phyloP scores from a whole-genome alignment of 2,888 invertebrate genomes.

The Drosophila antonietae region DNA sequence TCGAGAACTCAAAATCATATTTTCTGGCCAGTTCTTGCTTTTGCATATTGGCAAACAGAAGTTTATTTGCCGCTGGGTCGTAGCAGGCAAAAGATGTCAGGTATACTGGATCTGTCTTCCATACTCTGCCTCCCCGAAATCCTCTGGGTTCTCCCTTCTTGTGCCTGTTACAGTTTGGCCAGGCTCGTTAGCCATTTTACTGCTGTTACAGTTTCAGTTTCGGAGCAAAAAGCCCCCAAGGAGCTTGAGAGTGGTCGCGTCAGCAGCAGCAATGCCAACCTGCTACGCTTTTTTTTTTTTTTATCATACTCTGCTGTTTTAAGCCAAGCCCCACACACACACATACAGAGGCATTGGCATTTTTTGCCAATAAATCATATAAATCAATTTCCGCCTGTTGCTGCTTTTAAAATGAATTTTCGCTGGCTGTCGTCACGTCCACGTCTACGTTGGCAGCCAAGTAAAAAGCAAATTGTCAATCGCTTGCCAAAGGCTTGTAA shows the following conservation, averaged over 20 bases:
- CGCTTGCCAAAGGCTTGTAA: slow-evolving; percentile 71
- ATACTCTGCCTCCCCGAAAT: background rate
- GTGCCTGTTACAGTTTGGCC: slow-evolving; percentile 39
- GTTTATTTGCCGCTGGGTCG: background rate
- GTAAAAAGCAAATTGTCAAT: slow-evolving; percentile 71
- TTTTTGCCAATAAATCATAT: slow-evolving; percentile 80
- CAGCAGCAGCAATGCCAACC: slow-evolving; percentile 41
- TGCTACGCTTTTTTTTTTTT: slow-evolving; percentile 32
- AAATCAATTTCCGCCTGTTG: slow-evolving; percentile 82
- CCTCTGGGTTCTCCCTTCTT: slow-evolving; percentile 10
- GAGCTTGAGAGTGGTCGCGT: slow-evolving; percentile 44
- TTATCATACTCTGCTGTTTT: slow-evolving; percentile 29
- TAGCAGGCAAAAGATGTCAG: background rate
- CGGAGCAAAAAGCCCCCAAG: slow-evolving; percentile 53
- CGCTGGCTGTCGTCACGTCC: slow-evolving; percentile 21
- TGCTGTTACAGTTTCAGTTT: slow-evolving; percentile 46
- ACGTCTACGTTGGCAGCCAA: slow-evolving; percentile 16
- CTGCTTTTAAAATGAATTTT: slow-evolving; percentile 50
- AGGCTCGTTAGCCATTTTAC: slow-evolving; percentile 53
- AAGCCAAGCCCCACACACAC: slow-evolving; percentile 29
- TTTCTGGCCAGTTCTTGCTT: background rate
- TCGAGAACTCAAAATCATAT: slow-evolving; percentile 18
- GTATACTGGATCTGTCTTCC: slow-evolving; percentile 11
- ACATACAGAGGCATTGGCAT: slow-evolving; percentile 17
- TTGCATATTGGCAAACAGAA: slow-evolving; percentile 34